These are phyloP conservation scores for Acomys russatus DNA, from an alignment of 2,797 vertebrate species.

Conservation along the genomic window DNA sequence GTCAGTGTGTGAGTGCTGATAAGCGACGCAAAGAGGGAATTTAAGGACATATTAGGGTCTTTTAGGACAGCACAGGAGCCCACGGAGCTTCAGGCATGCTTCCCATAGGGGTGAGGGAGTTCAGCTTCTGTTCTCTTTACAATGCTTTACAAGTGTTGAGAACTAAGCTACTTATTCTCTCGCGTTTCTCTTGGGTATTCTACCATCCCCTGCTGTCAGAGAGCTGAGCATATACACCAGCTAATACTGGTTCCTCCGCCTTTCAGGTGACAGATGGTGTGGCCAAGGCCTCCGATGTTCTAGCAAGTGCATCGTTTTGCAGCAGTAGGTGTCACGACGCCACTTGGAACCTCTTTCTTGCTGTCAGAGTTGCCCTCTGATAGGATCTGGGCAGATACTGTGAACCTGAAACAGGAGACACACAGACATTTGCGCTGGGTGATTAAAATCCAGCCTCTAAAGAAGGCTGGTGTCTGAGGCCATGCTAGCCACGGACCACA, in stretches of 20 bases:
- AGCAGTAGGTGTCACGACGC: slow-evolving; percentile 80
- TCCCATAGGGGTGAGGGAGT: not conserved
- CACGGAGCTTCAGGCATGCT: not conserved
- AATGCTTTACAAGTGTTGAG: slow-evolving; percentile 47
- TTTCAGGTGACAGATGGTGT: slow-evolving; percentile 10
- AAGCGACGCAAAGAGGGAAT: not conserved
- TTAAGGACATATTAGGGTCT: not conserved
- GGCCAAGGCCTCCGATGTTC: not conserved
- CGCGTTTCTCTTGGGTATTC: not conserved
- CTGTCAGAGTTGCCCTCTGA: slow-evolving; percentile 85
- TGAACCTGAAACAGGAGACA: slow-evolving; percentile 86
- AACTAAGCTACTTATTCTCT: slow-evolving; percentile 58
- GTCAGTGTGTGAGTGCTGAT: not conserved
- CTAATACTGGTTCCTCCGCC: slow-evolving; percentile 57
- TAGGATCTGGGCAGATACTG: slow-evolving; percentile 87
- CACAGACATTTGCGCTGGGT: not conserved
- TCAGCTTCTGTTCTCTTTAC: not conserved
- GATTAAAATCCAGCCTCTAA: not conserved
- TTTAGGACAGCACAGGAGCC: slow-evolving; percentile 18
- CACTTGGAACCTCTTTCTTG: slow-evolving; percentile 88
- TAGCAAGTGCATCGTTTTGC: not conserved
- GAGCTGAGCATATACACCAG: not conserved
- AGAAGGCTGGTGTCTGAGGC: not conserved
- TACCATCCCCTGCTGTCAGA: slow-evolving; percentile 31
- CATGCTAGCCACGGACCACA: too few relatives aligned